phyloP scores from a whole-genome alignment of 1,140 invertebrate genomes.

The Ganaspis sp. region DNA sequence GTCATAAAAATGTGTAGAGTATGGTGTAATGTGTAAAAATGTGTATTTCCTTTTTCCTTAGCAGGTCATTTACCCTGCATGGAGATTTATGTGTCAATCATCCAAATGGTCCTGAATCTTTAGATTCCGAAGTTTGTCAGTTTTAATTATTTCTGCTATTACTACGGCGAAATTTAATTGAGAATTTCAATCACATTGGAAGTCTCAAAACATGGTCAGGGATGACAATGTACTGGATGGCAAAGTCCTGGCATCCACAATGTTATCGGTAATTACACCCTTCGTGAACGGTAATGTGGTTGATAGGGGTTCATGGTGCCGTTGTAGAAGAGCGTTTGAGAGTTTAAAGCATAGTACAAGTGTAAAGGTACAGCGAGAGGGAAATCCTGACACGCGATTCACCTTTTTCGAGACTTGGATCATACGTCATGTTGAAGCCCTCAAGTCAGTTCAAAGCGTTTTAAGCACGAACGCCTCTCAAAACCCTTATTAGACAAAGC shows the following conservation, averaged over 20 bases:
- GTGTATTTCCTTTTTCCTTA: background rate
- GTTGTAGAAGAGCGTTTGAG: background rate
- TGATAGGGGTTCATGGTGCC: background rate
- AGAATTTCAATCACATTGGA: background rate
- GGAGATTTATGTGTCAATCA: no score
- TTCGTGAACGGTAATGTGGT: constrained; percentile 19
- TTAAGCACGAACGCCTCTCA: constrained; percentile 15
- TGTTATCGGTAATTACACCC: constrained; percentile 27
- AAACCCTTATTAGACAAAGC: background rate
- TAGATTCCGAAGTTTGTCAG: no score
- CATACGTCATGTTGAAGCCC: constrained; percentile 21
- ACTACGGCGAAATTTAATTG: background rate
- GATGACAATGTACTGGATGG: constrained; percentile 10
- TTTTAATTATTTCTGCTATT: no score
- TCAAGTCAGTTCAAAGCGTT: background rate
- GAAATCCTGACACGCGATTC: constrained; percentile 19
- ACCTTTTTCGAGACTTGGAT: constrained; percentile 11
- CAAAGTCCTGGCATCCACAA: background rate
- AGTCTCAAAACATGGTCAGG: background rate
- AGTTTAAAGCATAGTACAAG: background rate
- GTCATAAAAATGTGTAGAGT: no score
- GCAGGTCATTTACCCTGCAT: no score
- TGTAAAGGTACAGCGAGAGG: background rate
- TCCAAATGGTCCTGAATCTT: no score
- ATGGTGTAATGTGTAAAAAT: background rate